Conservation (phyloP, 1,140 invertebrate genomes). For the Hypothenemus hampei region DNA sequence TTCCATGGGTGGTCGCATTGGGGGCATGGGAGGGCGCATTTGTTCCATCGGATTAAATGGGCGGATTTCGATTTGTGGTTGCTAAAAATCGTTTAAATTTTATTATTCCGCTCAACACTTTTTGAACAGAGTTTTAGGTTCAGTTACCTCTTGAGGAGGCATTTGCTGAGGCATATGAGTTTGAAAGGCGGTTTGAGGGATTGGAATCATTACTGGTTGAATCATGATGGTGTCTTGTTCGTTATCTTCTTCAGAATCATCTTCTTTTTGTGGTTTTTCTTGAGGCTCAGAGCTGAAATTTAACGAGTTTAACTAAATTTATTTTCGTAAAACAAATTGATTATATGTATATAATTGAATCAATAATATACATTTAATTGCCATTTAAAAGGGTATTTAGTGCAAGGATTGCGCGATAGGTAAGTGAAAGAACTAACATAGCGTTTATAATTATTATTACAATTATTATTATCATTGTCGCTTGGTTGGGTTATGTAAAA, state of each 20-base stretch:
- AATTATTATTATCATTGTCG: no score
- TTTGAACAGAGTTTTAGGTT: not conserved
- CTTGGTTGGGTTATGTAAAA: no score
- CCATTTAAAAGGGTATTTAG: no score
- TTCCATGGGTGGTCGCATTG: constrained; percentile 25
- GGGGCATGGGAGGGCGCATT: constrained; percentile 40
- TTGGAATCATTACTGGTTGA: constrained; percentile 44
- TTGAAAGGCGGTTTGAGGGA: constrained; percentile 37
- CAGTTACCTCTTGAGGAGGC: constrained; percentile 21
- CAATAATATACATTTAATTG: no score
- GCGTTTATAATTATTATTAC: no score
- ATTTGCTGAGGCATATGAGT: constrained; percentile 42
- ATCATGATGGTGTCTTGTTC: constrained; percentile 45
- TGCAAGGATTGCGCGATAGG: no score
- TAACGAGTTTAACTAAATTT: no score
- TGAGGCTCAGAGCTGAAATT: constrained; percentile 27
- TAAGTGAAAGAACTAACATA: no score
- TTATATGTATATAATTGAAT: no score
- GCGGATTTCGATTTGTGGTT: constrained; percentile 25
- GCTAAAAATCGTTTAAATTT: constrained; percentile 15
- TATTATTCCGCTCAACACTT: constrained; percentile 15
- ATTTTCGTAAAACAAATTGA: no score
- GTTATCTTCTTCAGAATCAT: constrained; percentile 34
- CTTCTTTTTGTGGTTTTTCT: constrained; percentile 31
- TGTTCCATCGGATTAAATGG: constrained; percentile 38